Conservation (phyloP, 2,113 vertebrate species). For the Heptranchias perlo region DNA sequence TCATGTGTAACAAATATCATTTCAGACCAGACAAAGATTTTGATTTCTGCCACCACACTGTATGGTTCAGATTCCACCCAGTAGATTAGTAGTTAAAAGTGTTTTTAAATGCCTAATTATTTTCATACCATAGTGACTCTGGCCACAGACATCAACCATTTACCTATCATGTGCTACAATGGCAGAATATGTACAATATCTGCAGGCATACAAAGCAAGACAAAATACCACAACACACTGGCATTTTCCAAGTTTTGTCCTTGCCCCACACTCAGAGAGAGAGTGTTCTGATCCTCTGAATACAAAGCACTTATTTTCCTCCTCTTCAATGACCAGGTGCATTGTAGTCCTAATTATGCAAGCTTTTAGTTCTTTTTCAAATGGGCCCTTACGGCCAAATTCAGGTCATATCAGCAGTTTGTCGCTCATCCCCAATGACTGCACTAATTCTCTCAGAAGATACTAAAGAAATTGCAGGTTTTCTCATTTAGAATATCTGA, state of each 20-base stretch:
- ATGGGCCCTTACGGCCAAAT: neutral
- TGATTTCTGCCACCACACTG: neutral
- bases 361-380: neutral
- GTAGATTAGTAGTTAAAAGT: neutral
- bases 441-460: neutral
- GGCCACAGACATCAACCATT: neutral
- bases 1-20: neutral
- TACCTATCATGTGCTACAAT: neutral
- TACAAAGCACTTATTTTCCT: neutral
- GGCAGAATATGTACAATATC: neutral
- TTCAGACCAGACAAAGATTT: neutral
- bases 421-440: neutral
- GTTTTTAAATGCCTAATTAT: neutral
- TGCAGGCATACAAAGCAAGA: neutral
- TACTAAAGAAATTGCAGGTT: neutral
- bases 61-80: neutral
- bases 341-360: neutral
- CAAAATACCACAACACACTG: neutral
- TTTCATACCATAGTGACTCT: neutral
- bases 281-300: neutral
- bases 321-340: neutral
- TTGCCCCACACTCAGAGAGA: neutral
- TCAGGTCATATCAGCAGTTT: neutral
- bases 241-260: neutral
- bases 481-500: neutral